Conservation (phyloP, 1,140 invertebrate species). For the Lasioglossum baleicum region DNA sequence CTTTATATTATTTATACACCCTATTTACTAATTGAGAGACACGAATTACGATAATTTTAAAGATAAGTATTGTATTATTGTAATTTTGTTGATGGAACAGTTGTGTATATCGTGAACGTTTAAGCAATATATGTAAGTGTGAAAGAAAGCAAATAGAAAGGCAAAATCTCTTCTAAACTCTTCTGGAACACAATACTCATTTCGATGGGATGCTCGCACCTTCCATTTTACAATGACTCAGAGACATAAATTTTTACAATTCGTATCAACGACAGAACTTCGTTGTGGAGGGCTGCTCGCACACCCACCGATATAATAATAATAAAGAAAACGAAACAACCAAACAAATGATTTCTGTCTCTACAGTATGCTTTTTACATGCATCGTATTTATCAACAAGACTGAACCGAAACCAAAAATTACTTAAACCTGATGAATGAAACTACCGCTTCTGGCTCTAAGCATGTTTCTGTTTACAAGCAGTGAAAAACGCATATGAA, state of each 20-base stretch:
- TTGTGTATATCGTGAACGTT: constrained; percentile 14
- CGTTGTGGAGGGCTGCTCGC: constrained; percentile 34
- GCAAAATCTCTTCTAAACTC: constrained; percentile 52
- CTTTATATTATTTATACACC: constrained; percentile 47
- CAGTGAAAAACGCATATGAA: constrained; percentile 9
- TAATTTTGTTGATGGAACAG: constrained; percentile 9
- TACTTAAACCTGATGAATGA: constrained; percentile 38
- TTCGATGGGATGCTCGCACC: constrained; percentile 45
- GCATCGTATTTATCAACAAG: constrained; percentile 52
- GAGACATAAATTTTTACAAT: constrained; percentile 38
- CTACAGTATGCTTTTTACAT: constrained; percentile 52
- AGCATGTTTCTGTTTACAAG: constrained; percentile 21
- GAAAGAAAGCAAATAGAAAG: constrained; percentile 42
- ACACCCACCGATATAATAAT: constrained; percentile 41
- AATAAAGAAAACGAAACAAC: constrained; percentile 25
- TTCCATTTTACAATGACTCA: constrained; percentile 51
- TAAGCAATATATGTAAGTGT: constrained; percentile 9
- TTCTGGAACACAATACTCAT: constrained; percentile 42
- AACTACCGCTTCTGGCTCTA: constrained; percentile 32
- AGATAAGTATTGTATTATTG: constrained; percentile 35
- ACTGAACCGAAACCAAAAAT: constrained; percentile 57
- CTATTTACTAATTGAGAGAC: constrained; percentile 18
- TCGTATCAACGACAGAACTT: constrained; percentile 31
- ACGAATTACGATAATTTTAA: constrained; percentile 40
- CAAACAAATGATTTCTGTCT: constrained; percentile 46